A percentile compares a stretch with the other conserved stretches of the same genome.
These are phyloP conservation scores for Chlamydotis undulata DNA, from an alignment of 2,113 vertebrate genomes.

Conservation along the genomic window DNA sequence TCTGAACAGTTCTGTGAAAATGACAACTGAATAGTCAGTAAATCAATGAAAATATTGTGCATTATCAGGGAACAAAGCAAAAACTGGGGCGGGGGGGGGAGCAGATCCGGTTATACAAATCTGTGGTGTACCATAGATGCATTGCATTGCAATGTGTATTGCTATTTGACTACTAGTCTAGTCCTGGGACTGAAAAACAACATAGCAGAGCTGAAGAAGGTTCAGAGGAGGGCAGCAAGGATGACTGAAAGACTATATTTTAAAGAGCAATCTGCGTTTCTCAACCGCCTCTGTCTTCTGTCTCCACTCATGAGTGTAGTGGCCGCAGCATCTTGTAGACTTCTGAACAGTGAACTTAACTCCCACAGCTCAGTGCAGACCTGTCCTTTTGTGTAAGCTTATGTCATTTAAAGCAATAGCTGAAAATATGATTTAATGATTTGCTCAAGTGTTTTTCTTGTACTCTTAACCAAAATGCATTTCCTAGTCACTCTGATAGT, in stretches of 20 bases:
- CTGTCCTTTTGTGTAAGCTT: not conserved
- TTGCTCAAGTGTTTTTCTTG: not conserved
- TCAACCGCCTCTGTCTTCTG: not conserved
- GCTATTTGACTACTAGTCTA: not conserved
- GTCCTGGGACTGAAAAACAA: not conserved
- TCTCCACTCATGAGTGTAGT: not conserved
- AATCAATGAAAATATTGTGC: not conserved
- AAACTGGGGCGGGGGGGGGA: not conserved
- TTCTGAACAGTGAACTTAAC: not conserved
- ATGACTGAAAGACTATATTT: not conserved
- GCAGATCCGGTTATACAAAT: not conserved
- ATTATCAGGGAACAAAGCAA: not conserved
- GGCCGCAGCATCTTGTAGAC: not conserved
- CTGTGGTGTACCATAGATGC: not conserved
- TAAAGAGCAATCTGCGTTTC: not conserved
- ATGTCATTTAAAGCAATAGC: not conserved
- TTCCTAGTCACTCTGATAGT: not conserved
- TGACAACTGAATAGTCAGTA: not conserved
- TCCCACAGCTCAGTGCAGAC: not conserved
- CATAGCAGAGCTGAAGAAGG: not conserved
- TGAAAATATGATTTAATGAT: not conserved
- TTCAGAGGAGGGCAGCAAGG: not conserved
- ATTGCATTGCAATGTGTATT: not conserved
- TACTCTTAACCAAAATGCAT: not conserved
- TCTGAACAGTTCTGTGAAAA: not conserved